Conservation (phyloP, 2,797 vertebrate species). For the Prunella strophiata region DNA sequence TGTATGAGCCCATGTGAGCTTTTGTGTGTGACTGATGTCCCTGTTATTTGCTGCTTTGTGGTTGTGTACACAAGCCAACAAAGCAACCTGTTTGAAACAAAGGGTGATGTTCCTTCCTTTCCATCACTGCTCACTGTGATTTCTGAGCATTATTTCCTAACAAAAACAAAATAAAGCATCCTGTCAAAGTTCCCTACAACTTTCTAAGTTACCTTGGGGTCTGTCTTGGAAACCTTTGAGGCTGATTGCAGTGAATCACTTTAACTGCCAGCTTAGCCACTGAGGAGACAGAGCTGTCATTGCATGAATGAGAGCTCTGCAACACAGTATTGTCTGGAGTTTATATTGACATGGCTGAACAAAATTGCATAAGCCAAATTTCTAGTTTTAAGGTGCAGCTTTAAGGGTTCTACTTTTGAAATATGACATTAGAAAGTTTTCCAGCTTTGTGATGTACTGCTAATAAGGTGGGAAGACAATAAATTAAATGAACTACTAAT, state of each 20-base stretch:
- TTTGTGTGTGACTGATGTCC: background rate
- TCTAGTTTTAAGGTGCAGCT: constrained; percentile 4
- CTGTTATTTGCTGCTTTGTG: background rate
- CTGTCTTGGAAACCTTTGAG: constrained; percentile 21
- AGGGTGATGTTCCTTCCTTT: background rate
- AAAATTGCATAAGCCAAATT: constrained; percentile 7
- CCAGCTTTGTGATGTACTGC: constrained; percentile 31
- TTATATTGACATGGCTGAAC: background rate
- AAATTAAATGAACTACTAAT: constrained; percentile 42
- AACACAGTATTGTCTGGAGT: background rate
- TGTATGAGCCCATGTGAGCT: background rate
- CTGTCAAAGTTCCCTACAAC: constrained; percentile 28
- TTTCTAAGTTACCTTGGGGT: constrained; percentile 15
- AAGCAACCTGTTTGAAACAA: background rate
- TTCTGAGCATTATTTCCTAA: constrained; percentile 10
- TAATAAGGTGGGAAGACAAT: constrained; percentile 59
- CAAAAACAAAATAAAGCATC: constrained; percentile 20
- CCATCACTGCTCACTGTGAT: background rate
- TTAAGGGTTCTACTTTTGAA: constrained; percentile 35
- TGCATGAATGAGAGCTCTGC: background rate
- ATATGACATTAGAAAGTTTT: constrained; percentile 37
- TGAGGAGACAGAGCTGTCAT: background rate
- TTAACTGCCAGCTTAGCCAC: constrained; percentile 6
- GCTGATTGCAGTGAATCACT: constrained; percentile 18
- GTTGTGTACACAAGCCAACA: background rate